These are phyloP conservation scores for Oncorhynchus kisutch DNA, from an alignment of 2,113 vertebrate genomes.

Conservation along the genomic window DNA sequence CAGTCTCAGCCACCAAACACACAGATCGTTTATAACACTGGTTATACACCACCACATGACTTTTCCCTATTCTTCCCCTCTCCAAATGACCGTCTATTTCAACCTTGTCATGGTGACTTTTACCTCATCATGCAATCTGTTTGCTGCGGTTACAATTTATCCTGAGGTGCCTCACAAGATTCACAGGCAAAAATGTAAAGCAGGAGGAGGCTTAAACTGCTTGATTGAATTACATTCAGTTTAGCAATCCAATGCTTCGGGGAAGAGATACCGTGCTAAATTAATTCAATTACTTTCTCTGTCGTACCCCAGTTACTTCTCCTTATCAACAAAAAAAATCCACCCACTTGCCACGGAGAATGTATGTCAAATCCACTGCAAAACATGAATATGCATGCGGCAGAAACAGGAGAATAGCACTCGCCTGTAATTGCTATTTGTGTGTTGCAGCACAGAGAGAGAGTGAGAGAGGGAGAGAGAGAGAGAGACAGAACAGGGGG, in stretches of 20 bases:
- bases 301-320: conserved; percentile 44
- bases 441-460: conserved; percentile 7
- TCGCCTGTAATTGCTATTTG: conserved; percentile 25
- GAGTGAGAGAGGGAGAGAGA: no score
- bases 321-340: conserved; percentile 32
- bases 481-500: no score
- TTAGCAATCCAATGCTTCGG: conserved; percentile 48
- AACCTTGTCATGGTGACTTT: conserved; percentile 13
- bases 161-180: neutral
- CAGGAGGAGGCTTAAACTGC: conserved; percentile 18
- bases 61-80: neutral
- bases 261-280: conserved; percentile 24
- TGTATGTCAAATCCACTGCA: conserved; percentile 46
- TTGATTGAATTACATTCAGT: conserved; percentile 45
- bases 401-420: conserved; percentile 12
- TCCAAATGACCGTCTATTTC: neutral
- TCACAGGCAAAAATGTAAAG: neutral
- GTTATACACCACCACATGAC: neutral
- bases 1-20: neutral
- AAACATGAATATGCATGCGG: conserved; percentile 44
- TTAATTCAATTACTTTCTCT: conserved; percentile 11
- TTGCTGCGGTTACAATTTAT: conserved; percentile 2
- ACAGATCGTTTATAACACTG: neutral
- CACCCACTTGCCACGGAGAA: conserved; percentile 50
- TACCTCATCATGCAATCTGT: conserved; percentile 36